Evolutionary conservation across 2,888 invertebrate genomes (phyloP), one percentile per base, ranked within the genome.

Genomic region (Euproctis similis): DNA sequence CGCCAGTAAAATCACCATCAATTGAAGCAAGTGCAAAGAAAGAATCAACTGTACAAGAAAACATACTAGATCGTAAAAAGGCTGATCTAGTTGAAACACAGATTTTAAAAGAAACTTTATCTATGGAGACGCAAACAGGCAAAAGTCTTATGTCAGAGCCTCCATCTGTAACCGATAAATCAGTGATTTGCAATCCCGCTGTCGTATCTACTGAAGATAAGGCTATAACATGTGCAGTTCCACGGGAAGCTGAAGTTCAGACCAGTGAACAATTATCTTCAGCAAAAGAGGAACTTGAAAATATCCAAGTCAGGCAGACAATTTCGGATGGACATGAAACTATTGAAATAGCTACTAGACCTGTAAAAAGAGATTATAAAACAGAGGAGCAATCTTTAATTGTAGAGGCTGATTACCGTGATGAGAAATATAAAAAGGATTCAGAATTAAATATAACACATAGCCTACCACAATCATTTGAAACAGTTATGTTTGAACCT

Each of bases 401-500:
- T 14, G 89, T 93, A 5, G 91, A 92, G 60, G 92, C 93, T 46
- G 89, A 90, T 50, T 93, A 93, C 48, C 87, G 82, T 61, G 86
- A 87, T 30, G 75, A 76, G 28, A 73, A 84, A 17, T 54, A 80
- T 4, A 70, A 74, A 9, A 87, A 87, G 57, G 87, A 88, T 28
- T 88, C 92, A 0, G 90, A 92, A 51, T 62, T 94, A 8, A 90
- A 88, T 49, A 91, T 93, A 17, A 86, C 89, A 5, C 92, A 92
- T 56, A 89, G 89, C 26, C 75, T 89, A 14, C 92, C 92, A 0
- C 91, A 92, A 49, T 87, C 92, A 0, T 94, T 93, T 55, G 93
- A 94, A 69, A 93, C 94, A 0, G 87, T 93, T 3, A 88, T 94
- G 61, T 88, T 92, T 1, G 93, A 94, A 63, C 94, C 94, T 0